Base-by-base conservation (phyloP, 2,113 vertebrate species). In the Pseudopipra pipra region DNA sequence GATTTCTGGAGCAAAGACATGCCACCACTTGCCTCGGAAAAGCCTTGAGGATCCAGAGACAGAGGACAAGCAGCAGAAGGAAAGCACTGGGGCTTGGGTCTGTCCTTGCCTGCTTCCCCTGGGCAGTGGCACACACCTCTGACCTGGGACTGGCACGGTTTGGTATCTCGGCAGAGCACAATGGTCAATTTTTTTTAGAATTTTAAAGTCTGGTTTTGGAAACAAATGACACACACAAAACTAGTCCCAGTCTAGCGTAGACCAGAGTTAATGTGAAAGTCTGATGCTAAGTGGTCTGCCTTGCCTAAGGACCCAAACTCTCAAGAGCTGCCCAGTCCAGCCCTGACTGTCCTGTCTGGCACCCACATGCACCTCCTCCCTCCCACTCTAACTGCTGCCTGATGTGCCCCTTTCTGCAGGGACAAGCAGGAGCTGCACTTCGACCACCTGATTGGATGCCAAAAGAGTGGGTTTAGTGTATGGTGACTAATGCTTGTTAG, bases 31-130 rank as follows among this genome's bases (percentile, higher is more conserved):
- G 44, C 35, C 44, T 46, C 4, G 3, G 43, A 52, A 83, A 31
- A 90, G 52, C 43, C 31, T 49, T 58, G 54, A 39, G 25, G 17
- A 44, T 44, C 19, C 62, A 52, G 72, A 43, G 31, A 56, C 37
- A 58, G 35, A 70, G 51, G 59, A 52, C 10, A 49, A 71, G 25
- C 16, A 66, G 27, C 43, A 74, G 52, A 35, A 76, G 39, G 27
- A 14, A 67, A 28, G 4, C 0, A 0, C n/a, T 22, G 0, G 2
- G 46, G n/a, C 39, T 47, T 20, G 28, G 8, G 6, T 54, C 31
- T 49, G 31, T 31, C 39, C 58, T 58, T 79, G 9, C 18, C 9
- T n/a, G 9, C 23, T 46, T 55, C 9, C 31, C 43, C 15, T 37
- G 47, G 47, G 39, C 58, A 37, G 27, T 9, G 43, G 35, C 59